Base-by-base conservation (phyloP, 2,113 vertebrate species). In the Cyphomyrus discorhynchus region DNA sequence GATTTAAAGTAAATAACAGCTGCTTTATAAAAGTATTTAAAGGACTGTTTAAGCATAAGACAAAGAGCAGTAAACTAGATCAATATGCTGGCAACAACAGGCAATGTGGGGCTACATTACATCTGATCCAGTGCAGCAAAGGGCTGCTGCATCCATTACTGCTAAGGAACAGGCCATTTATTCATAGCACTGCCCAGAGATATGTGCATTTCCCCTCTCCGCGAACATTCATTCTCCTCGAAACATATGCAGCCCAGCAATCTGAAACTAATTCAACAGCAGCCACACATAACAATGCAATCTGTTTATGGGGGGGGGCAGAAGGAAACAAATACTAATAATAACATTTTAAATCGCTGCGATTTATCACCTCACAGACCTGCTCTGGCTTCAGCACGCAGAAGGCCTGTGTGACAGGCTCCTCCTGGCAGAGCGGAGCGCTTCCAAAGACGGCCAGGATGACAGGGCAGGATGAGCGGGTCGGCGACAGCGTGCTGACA, bases 201-300 rank as follows among this genome's bases (percentile, higher is more conserved):
- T 56, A 77, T 90, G 87, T 90, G 62, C 89, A 77, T 90, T 90
- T 53, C 84, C 89, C 86, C 62, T 52, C 56, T 80, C 47, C 17
- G 53, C 39, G 89, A 90, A 87, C 85, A 87, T 80, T 90, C 83
- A 46, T 87, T 80, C 85, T 56, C 89, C 89, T 80, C 47, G 66
- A 90, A 90, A 86, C 84, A 24, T 53, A 46, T 66, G 42, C 62
- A 52, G 47, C 85, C 31, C 62, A 9, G 84, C 89, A 90, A 85
- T 42, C 42, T 47, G 53, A 89, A 70, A 56, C 80, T 66, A 89
- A 89, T 89, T 89, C 89, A 84, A 86, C 21, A n/a, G 80, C 82
- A 50, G 56, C 89, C 46, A 58, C 21, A 84, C 82, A 90, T 74
- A 87, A 90, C 89, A 77, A 90, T 87, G 58, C 46, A 87, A 90